Percentiles rank a stretch among this genome's conserved stretches.
Conservation (phyloP, 2,888 invertebrate genomes). For the Orthonychiurus folsomi region DNA sequence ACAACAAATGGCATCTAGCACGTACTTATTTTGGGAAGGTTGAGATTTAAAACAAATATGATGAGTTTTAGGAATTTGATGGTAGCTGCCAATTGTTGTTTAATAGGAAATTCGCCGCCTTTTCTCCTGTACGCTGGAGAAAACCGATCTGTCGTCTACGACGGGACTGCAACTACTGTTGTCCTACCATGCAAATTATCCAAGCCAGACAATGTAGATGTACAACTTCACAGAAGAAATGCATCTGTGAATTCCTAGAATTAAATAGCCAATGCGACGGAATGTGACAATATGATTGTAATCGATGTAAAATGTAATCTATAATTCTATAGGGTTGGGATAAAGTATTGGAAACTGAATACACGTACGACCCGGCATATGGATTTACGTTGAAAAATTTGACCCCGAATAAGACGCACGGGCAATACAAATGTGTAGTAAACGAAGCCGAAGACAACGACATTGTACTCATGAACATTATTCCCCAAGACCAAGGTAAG, state of each 20-base stretch:
- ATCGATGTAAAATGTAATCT: too few species aligned
- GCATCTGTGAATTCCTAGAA: too few species aligned
- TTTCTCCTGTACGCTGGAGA: neutral
- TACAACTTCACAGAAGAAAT: too few species aligned
- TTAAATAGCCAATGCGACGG: too few species aligned
- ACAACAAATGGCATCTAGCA: slow-evolving; percentile 10
- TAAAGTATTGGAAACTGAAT: slow-evolving; percentile 1
- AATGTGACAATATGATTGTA: too few species aligned
- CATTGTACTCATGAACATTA: slow-evolving; percentile 13
- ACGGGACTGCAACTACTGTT: neutral
- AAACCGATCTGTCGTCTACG: neutral
- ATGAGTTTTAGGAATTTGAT: too few species aligned
- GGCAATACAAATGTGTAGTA: slow-evolving; percentile 25
- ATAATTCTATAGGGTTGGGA: neutral
- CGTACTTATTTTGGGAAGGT: slow-evolving; percentile 31
- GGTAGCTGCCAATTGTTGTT: too few species aligned
- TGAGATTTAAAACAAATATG: too few species aligned
- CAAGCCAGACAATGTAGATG: neutral
- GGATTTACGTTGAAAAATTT: slow-evolving; percentile 23
- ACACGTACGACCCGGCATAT: slow-evolving; percentile 19
- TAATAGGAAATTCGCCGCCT: neutral
- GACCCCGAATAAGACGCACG: slow-evolving; percentile 16
- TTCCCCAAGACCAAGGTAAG: slow-evolving; percentile 4
- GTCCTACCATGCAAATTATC: slow-evolving; percentile 2
- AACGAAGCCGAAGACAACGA: slow-evolving; percentile 22